Conservation (phyloP, 2,888 invertebrate species). For the Seladonia tumulorum region DNA sequence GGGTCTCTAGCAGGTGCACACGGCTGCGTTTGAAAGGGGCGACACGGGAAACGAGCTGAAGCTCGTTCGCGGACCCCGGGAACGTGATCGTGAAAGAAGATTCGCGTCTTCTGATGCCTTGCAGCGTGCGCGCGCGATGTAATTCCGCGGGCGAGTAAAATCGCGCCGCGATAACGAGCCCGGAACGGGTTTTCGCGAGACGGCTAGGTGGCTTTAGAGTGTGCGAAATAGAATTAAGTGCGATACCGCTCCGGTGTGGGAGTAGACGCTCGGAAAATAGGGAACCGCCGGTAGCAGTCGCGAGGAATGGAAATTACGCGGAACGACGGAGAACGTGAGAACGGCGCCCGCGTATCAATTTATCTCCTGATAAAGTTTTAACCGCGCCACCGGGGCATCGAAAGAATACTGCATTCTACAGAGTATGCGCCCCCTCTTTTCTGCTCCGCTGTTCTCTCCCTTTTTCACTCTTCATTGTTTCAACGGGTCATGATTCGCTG, state of each 20-base stretch:
- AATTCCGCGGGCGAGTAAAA: conserved; percentile 44
- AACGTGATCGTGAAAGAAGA: conserved; percentile 54
- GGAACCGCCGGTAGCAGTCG: conserved; percentile 34
- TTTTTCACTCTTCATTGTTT: neutral
- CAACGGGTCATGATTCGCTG: neutral
- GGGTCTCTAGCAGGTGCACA: neutral
- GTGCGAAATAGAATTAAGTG: conserved; percentile 56
- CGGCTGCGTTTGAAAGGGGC: conserved; percentile 13
- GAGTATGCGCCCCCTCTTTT: neutral
- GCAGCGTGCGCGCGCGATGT: conserved; percentile 35
- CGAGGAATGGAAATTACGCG: conserved; percentile 48
- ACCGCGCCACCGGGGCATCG: neutral
- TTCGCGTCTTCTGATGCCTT: conserved; percentile 40
- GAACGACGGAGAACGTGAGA: conserved; percentile 18
- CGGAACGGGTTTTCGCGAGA: conserved; percentile 32
- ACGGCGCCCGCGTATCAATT: conserved; percentile 42
- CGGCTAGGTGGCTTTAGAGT: conserved; percentile 28
- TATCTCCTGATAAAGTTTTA: conserved; percentile 37
- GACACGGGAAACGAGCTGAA: conserved; percentile 40
- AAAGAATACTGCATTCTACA: neutral
- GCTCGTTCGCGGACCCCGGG: conserved; percentile 29
- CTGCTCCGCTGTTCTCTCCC: neutral
- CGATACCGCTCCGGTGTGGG: neutral
- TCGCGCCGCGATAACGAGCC: conserved; percentile 52
- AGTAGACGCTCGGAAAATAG: conserved; percentile 52